Evolutionary conservation across 37 sponge, comb jelly and placozoan genomes (phyloP).

Genomic region (Tethya wilhelma): DNA sequence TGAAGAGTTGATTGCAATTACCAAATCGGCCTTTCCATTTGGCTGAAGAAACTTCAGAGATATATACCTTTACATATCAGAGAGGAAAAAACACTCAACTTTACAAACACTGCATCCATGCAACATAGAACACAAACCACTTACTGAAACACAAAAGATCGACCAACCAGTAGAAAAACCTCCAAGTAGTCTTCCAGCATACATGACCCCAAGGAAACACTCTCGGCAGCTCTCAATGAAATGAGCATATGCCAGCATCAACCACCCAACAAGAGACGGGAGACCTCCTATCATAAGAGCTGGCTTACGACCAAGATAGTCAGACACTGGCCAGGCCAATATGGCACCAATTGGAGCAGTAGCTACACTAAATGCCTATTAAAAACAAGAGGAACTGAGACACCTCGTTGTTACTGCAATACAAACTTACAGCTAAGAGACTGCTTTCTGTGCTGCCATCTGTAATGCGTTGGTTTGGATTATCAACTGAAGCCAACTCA

Average conservation of each 20-base stretch:
- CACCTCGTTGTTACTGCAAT: too few relatives aligned
- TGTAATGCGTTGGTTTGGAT: not conserved
- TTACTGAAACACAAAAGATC: not conserved
- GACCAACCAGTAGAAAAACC: not conserved
- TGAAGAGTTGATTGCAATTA: too few relatives aligned
- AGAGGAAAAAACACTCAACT: too few relatives aligned
- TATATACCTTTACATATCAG: too few relatives aligned
- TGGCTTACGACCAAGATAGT: constrained; percentile 32
- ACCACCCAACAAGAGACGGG: constrained; percentile 39
- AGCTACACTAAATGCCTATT: too few relatives aligned
- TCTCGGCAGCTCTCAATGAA: not conserved
- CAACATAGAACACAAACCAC: too few relatives aligned
- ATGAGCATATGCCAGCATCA: not conserved
- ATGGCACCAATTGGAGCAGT: constrained; percentile 46
- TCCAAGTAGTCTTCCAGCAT: not conserved
- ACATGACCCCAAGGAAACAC: not conserved
- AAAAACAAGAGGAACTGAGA: too few relatives aligned
- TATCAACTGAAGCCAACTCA: not conserved
- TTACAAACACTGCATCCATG: too few relatives aligned
- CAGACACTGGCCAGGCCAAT: constrained; percentile 37
- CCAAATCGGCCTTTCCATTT: too few relatives aligned
- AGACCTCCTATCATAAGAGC: constrained; percentile 23
- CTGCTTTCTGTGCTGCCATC: not conserved
- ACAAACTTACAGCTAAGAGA: not conserved
- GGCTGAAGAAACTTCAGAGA: too few relatives aligned